Conservation (phyloP, 2,113 vertebrate species). For the Semnopithecus entellus region DNA sequence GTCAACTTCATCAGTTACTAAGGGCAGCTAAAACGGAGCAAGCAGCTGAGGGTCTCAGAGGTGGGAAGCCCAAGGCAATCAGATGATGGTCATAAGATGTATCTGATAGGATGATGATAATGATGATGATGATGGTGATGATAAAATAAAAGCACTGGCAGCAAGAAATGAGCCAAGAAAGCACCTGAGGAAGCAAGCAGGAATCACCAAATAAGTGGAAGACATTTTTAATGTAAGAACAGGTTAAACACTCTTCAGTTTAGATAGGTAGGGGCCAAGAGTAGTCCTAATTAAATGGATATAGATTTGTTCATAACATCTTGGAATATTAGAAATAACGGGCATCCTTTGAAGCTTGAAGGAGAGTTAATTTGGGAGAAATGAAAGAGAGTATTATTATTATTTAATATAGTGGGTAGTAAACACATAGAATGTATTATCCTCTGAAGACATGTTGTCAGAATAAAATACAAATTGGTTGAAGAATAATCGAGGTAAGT, state of each 20-base stretch:
- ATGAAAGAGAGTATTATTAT: background rate
- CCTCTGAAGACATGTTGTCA: slow-evolving; percentile 5
- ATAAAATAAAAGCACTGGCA: background rate
- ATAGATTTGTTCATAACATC: background rate
- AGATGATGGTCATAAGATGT: background rate
- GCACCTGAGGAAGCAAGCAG: background rate
- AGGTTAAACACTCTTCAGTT: background rate
- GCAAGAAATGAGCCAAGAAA: background rate
- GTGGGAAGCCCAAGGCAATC: background rate
- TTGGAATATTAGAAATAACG: slow-evolving; percentile 17
- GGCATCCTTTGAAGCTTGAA: slow-evolving; percentile 47
- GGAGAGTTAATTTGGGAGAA: slow-evolving; percentile 45
- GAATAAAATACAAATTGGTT: slow-evolving; percentile 52
- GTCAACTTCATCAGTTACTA: background rate
- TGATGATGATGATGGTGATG: background rate
- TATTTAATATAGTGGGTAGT: background rate
- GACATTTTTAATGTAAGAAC: background rate
- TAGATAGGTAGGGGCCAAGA: background rate
- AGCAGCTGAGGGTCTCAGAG: background rate
- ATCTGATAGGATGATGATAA: background rate
- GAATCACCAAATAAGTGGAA: background rate
- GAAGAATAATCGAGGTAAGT: slow-evolving; percentile 43
- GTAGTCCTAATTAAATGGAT: background rate
- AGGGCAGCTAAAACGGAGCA: background rate
- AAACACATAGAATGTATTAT: slow-evolving; percentile 35